Evolutionary conservation across 2,797 vertebrate genomes (phyloP), one percentile per base, ranked within the genome.

Genomic region (Bufotes viridis): DNA sequence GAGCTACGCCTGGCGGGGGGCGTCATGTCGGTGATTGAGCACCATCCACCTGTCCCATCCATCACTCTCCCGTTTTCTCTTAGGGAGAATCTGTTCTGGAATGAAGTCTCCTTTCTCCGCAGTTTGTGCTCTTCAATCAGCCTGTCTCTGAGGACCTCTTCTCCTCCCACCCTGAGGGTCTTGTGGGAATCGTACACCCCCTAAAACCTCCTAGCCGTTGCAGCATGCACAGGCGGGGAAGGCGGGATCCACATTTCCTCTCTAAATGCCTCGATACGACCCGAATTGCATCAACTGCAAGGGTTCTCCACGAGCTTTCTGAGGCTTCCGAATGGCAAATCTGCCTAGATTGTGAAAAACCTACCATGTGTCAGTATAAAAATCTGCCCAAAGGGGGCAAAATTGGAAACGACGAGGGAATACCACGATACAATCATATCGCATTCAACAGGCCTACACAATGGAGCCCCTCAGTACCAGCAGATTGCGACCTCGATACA

Each of bases 111-210:
- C 34, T 60, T 63, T 24, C 60, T 61, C 20, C 20, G 53, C 82
- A 78, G 83, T 55, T 55, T 55, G n/a, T 22, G 18, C 10, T 80
- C 63, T 72, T 86, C 82, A 67, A 49, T 81, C 83, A 78, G 55
- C 51, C 65, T 15, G 34, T 63, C 76, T 1, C 60, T 1, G 18
- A 51, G 55, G 18, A 42, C 57, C 17, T 70, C 24, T 17, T 29
- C 49, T 17, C 14, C 57, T 14, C 55, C 24, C 78, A 3, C 24
- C 24, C 57, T 20, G 17, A 18, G 78, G 78, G 24, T 29, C 24
- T 42, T 22, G 18, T 61, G 29, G 24, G 55, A 61, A 22, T 20
- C 11, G 1, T 20, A 61, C 78, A 60, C 24, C 53, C 78, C 26
- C n/a, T 60, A 57, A 20, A 58, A 15, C 55, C 24, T 34, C 57